A percentile compares a stretch with the other conserved stretches of the same genome.
phyloP scores from a whole-genome alignment of 2,888 invertebrate species.

The Nasonia oneida region DNA sequence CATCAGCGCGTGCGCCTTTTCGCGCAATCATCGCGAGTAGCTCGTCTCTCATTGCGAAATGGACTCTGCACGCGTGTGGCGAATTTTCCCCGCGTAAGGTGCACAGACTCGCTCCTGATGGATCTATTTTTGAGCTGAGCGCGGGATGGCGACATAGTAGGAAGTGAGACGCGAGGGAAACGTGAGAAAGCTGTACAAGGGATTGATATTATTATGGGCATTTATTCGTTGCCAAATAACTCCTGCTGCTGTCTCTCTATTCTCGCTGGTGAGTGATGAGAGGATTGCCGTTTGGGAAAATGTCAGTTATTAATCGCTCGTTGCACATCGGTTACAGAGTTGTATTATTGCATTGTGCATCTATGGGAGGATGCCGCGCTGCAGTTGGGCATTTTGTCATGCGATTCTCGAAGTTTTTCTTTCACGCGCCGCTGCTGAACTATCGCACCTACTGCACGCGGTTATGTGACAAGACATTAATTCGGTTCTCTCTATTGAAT shows the following conservation, averaged over 20 bases:
- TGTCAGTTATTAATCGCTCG: conserved; percentile 46
- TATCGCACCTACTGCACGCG: background rate
- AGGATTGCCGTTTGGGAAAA: conserved; percentile 31
- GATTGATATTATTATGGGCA: conserved; percentile 8
- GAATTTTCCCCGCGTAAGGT: conserved; percentile 16
- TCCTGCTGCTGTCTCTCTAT: background rate
- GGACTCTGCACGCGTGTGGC: background rate
- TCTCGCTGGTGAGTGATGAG: conserved; percentile 11
- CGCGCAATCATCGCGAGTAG: conserved; percentile 25
- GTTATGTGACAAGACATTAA: background rate
- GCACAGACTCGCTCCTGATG: background rate
- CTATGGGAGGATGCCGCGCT: background rate
- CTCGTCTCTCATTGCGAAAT: conserved; percentile 29
- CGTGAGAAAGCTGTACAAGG: conserved; percentile 21
- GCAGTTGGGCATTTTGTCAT: background rate
- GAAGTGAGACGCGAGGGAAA: conserved; percentile 25
- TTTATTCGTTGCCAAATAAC: background rate
- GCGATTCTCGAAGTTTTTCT: background rate
- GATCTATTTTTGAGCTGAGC: background rate
- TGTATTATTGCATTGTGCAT: conserved; percentile 26
- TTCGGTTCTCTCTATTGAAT: background rate
- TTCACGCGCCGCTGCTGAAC: background rate
- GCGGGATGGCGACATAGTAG: conserved; percentile 31
- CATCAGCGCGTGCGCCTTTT: conserved; percentile 16
- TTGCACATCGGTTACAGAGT: conserved; percentile 22